These are phyloP conservation scores for Numenius arquata DNA, from an alignment of 2,113 vertebrate species.

Conservation along the genomic window DNA sequence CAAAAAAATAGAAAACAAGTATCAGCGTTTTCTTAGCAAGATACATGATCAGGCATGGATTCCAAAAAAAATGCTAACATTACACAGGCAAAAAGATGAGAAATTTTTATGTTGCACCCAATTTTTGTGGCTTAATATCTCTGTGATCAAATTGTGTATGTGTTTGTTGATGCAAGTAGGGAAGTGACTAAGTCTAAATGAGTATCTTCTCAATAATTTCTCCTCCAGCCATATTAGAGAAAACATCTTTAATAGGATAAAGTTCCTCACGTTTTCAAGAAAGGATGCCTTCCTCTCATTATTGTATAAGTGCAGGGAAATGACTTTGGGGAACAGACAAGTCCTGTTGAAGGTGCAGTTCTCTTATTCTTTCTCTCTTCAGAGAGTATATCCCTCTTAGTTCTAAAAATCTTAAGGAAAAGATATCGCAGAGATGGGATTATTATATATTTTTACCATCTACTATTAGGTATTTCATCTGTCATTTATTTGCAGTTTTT, in stretches of 20 bases:
- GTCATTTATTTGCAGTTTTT: neutral
- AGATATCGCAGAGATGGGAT: neutral
- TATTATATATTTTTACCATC: neutral
- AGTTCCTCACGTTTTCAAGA: neutral
- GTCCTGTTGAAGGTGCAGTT: neutral
- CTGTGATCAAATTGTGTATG: neutral
- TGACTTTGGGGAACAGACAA: neutral
- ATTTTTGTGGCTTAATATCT: neutral
- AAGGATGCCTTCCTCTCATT: neutral
- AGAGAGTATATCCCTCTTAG: neutral
- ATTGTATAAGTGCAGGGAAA: neutral
- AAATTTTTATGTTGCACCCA: neutral
- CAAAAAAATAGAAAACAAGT: too few species aligned
- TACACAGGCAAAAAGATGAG: neutral
- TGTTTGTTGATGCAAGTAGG: neutral
- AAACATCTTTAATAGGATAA: neutral
- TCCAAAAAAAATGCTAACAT: too few species aligned
- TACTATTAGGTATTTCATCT: neutral
- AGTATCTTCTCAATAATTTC: neutral
- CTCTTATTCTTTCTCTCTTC: neutral
- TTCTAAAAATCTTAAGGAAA: neutral
- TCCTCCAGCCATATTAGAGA: neutral
- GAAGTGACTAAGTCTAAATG: neutral
- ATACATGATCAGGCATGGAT: too few species aligned
- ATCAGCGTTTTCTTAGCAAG: too few species aligned